A percentile compares a stretch with the other conserved stretches of the same genome.
phyloP scores from a whole-genome alignment of 2,113 vertebrate species.

The Brachyhypopomus occidentalis region DNA sequence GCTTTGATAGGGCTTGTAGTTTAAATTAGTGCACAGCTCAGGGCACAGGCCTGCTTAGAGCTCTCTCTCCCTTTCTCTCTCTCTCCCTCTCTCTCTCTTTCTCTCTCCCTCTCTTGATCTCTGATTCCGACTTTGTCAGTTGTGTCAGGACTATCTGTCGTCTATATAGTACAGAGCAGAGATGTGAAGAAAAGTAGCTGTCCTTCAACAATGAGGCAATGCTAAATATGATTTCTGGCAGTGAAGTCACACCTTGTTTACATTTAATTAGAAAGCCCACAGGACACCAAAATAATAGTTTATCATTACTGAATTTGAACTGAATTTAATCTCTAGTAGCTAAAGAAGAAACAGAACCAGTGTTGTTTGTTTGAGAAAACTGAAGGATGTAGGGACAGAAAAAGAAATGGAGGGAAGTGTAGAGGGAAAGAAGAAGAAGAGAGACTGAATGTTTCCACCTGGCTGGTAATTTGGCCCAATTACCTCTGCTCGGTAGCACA shows the following conservation, averaged over 20 bases:
- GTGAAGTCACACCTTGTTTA: not conserved
- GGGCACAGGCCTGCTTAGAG: slow-evolving; percentile 36
- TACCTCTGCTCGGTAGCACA: slow-evolving; percentile 74
- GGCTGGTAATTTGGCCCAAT: slow-evolving; percentile 80
- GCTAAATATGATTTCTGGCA: not conserved
- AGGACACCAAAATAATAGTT: not conserved
- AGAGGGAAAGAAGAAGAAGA: slow-evolving; percentile 50
- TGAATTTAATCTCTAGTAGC: not conserved
- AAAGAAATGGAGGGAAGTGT: slow-evolving; percentile 2
- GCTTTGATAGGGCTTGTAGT: slow-evolving; percentile 52
- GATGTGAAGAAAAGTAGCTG: slow-evolving; percentile 1
- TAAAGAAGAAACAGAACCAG: not conserved
- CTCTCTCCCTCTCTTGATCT: not conserved
- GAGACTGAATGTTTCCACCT: slow-evolving; percentile 77
- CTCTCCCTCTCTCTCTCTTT: slow-evolving; percentile 28
- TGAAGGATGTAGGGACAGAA: slow-evolving; percentile 10
- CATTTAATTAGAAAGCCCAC: not conserved
- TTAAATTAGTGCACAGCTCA: slow-evolving; percentile 42
- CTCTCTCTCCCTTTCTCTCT: slow-evolving; percentile 18
- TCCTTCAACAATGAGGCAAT: not conserved
- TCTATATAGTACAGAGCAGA: not conserved
- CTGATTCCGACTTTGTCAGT: slow-evolving; percentile 14
- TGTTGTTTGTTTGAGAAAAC: not conserved
- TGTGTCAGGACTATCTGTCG: slow-evolving; percentile 15
- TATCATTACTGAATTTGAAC: not conserved